Evolutionary conservation across 2,888 invertebrate species (phyloP), one percentile per base, ranked within the genome.

Genomic region (Pherbina coryleti): DNA sequence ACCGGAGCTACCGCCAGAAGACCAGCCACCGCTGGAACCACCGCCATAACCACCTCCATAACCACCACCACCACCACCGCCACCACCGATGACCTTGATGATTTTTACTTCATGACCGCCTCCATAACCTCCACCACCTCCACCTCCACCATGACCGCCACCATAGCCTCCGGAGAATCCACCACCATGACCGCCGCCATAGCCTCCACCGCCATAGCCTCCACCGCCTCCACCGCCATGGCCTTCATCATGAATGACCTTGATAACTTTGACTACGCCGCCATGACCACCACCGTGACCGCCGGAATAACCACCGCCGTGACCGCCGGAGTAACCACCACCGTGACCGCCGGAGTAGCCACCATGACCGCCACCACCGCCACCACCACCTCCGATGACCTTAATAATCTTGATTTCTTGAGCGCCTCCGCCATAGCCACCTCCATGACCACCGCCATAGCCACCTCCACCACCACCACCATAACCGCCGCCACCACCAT

Each of bases 81-180:
- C 75, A 74, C 74, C 66, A 49, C n/a, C n/a, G n/a, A n/a, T n/a
- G n/a, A n/a, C n/a, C n/a, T n/a, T n/a, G n/a, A n/a, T n/a, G n/a
- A n/a, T n/a, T n/a, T n/a, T n/a, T n/a, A n/a, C n/a, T n/a, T n/a
- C 49, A 9, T 14, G 4, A 57, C 19, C 57, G 31, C 31, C 31
- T 4, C 31, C 5, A 22, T 49, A 62, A 34, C 62, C 67, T 0
- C 79, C 71, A 37, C 37, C 37, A 8, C 78, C 64, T 8, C 77
- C 78, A 5, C 82, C 79, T 28, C 79, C 75, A 74, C 74, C 66
- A 49, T 83, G 78, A 78, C 79, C 79, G 2, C 72, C 64, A 44
- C 78, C 76, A 5, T 74, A 75, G 8, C 25, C 22, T 3, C 25
- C 25, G 8, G 8, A 8, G 7, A 22, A 11, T 0, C 57, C 57